Evolutionary conservation across 2,113 vertebrate species (phyloP), one percentile per base, ranked within the genome.

Genomic region (Leucoraja erinaceus): DNA sequence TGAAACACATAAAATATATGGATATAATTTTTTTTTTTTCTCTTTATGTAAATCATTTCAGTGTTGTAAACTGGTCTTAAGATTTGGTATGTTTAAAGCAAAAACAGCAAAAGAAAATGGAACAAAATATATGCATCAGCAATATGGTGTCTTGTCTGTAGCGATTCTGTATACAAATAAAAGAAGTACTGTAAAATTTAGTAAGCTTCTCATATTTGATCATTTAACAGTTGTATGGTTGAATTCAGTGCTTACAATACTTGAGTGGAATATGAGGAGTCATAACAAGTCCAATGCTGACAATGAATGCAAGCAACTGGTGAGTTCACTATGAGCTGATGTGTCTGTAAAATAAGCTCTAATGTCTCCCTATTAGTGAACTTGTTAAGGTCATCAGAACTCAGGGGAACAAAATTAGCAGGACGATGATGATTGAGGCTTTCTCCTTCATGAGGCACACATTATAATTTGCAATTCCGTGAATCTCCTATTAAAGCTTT

Each of bases 101-200:
- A 91, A 91, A 68, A 91, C 90, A 74, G 90, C 90, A 91, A 70
- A 91, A 91, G 90, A 25, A 91, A 91, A 91, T 72, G 90, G 90
- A 91, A 70, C 90, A 91, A 91, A 91, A 54, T 91, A 72, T 91
- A 91, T 91, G 90, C 90, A 90, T 90, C 66, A 70, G 88, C 88
- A 91, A 91, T 91, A 91, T 91, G 90, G 90, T 91, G 90, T 91
- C 68, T 91, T 10, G 90, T 91, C 90, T 91, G 90, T 91, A 91
- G 90, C 90, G 68, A 91, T 91, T 91, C 90, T 91, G 90, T 91
- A 91, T 54, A 91, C 90, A 91, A 91, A 91, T 91, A 91, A 91
- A 91, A 54, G 72, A 72, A 91, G 90, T 91, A 91, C 90, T 91
- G 90, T 91, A 72, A 91, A 91, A 91, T 72, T 72, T 91, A 83